phyloP scores from a whole-genome alignment of 2,113 vertebrate genomes.

The Prinia subflava region DNA sequence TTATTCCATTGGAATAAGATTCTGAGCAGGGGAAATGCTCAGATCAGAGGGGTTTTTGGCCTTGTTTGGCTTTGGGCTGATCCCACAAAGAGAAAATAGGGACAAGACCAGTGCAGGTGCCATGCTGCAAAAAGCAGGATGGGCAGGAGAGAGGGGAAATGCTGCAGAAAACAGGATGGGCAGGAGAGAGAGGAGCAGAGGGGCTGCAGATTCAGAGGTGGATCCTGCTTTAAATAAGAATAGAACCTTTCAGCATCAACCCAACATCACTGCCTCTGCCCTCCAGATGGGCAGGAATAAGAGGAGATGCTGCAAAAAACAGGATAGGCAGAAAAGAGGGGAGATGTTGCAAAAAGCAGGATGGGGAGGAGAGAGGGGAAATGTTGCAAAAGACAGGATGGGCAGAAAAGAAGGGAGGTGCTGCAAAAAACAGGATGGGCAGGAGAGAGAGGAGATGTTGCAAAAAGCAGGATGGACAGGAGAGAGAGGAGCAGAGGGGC shows the following conservation, averaged over 20 bases:
- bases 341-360: no score
- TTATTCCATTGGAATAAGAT: background rate
- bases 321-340: no score
- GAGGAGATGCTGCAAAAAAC: background rate
- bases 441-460: background rate
- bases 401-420: background rate
- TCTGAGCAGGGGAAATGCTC: rapidly evolving
- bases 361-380: no score
- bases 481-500: no score
- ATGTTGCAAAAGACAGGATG: no score
- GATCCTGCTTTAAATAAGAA: no score
- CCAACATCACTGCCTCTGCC: no score
- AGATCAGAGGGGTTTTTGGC: background rate
- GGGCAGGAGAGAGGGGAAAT: background rate
- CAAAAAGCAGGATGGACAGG: background rate
- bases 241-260: no score
- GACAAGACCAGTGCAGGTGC: background rate
- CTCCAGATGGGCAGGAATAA: no score
- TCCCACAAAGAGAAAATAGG: background rate
- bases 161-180: background rate
- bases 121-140: background rate
- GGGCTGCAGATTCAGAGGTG: no score
- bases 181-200: background rate
- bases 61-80: background rate
- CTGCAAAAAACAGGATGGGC: background rate